A percentile compares a stretch with the other conserved stretches of the same genome.
These are phyloP conservation scores for Sus cebifrons DNA, from an alignment of 2,797 vertebrate genomes.

Conservation along the genomic window DNA sequence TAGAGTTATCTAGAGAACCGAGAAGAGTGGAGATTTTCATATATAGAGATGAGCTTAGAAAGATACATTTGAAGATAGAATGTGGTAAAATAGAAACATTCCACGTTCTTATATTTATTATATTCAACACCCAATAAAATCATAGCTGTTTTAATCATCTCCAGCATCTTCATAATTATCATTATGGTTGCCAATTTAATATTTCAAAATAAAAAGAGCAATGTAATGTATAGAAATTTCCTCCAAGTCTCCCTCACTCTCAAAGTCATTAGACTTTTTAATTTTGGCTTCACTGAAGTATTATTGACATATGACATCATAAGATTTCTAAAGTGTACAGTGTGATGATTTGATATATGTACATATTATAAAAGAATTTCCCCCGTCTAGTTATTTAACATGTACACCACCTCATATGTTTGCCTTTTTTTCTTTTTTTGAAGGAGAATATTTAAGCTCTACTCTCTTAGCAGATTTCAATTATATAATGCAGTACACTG, in stretches of 20 bases:
- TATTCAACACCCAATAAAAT: background rate
- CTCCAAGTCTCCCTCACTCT: background rate
- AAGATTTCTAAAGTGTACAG: background rate
- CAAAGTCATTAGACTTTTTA: background rate
- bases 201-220: conserved; percentile 21
- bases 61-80: background rate
- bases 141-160: background rate
- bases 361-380: background rate
- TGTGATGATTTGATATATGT: background rate
- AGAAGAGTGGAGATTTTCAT: background rate
- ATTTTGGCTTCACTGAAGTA: background rate
- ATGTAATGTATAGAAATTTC: background rate
- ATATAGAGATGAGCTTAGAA: background rate
- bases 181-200: background rate
- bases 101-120: background rate
- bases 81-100: background rate
- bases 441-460: background rate
- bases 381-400: background rate
- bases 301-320: background rate
- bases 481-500: background rate
- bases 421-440: background rate
- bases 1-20: background rate
- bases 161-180: background rate
- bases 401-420: background rate
- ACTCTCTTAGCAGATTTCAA: background rate